A percentile compares a stretch with the other conserved stretches of the same genome.
These are phyloP conservation scores for Smithornis capensis DNA, from an alignment of 2,113 vertebrate genomes.

Conservation along the genomic window DNA sequence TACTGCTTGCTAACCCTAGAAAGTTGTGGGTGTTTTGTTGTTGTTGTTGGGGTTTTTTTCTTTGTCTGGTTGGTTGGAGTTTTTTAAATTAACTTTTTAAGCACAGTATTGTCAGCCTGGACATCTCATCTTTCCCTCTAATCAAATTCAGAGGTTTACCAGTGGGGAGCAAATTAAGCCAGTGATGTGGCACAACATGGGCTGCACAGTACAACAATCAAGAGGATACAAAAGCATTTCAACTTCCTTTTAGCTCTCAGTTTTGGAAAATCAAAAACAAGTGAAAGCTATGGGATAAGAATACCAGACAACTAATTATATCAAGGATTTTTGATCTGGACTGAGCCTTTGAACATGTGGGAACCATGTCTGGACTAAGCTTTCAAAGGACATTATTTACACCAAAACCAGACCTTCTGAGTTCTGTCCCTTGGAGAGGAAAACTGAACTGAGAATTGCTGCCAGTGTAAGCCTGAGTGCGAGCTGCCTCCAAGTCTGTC, in stretches of 20 bases:
- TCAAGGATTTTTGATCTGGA: not conserved
- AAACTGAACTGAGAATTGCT: not conserved
- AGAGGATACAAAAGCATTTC: not conserved
- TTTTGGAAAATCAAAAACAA: not conserved
- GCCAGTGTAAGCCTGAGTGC: not conserved
- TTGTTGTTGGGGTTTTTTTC: not conserved
- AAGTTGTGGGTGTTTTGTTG: not conserved
- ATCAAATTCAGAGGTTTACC: not conserved
- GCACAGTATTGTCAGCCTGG: not conserved
- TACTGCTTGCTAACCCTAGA: not conserved
- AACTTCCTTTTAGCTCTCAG: not conserved
- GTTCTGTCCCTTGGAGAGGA: not conserved
- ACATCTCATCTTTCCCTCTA: not conserved
- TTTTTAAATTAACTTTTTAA: not conserved
- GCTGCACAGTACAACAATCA: not conserved
- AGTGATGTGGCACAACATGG: not conserved
- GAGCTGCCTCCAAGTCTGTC: not conserved
- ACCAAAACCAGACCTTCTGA: not conserved
- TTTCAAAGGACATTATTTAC: not conserved
- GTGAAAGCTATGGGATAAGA: not conserved
- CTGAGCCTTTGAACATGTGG: not conserved
- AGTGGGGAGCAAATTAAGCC: not conserved
- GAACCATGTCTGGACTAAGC: not conserved
- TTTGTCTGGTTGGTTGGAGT: too few species aligned
- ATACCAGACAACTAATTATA: not conserved